A percentile compares a stretch with the other conserved stretches of the same genome.
Conservation (phyloP, 2,797 vertebrate genomes). For the Gymnocypris eckloni region DNA sequence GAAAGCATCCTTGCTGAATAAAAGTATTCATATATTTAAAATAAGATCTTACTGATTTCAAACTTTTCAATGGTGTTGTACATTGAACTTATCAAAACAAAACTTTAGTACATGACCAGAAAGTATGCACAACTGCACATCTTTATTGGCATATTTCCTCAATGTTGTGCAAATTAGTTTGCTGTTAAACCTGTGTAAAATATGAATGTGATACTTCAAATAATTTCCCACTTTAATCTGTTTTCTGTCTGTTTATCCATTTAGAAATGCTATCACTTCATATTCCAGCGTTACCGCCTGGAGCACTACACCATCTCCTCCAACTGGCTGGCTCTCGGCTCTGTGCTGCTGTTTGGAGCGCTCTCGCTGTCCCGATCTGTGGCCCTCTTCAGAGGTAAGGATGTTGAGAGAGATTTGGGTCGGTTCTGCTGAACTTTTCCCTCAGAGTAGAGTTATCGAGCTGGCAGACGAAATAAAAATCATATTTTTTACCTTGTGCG, state of each 20-base stretch:
- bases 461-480: background rate
- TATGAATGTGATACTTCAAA: background rate
- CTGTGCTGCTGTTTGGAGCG: slow-evolving; percentile 85
- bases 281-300: slow-evolving; percentile 94
- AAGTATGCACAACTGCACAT: background rate
- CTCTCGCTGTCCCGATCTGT: slow-evolving; percentile 93
- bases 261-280: slow-evolving; percentile 98
- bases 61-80: background rate
- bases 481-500: background rate
- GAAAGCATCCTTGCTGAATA: background rate
- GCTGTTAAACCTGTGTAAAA: background rate
- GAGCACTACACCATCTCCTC: slow-evolving; percentile 98
- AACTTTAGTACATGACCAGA: background rate
- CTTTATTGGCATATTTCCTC: background rate
- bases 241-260: slow-evolving; percentile 53
- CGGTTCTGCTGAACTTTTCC: background rate
- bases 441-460: background rate
- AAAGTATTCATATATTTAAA: background rate
- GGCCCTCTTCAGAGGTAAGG: slow-evolving; percentile 91
- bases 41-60: background rate
- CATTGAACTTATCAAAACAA: background rate
- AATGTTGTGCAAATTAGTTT: background rate
- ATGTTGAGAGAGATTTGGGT: background rate
- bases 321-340: slow-evolving; percentile 91
- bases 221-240: background rate